These are phyloP conservation scores for Streblospio benedicti DNA, from an alignment of 1,140 invertebrate genomes.

Conservation along the genomic window DNA sequence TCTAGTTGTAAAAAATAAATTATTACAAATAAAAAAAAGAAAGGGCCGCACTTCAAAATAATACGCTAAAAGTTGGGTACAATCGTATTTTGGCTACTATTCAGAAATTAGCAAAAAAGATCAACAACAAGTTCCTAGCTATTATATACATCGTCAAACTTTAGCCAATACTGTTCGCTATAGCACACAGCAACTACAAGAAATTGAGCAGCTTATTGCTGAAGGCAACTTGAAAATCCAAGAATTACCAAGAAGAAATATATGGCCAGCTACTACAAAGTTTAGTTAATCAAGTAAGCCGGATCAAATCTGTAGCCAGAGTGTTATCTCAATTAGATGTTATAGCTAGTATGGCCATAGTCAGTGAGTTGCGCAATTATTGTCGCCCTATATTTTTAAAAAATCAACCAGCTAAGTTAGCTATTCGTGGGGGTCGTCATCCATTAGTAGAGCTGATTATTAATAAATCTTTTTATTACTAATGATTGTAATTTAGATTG, in stretches of 20 bases:
- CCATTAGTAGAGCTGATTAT: not conserved
- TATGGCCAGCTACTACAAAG: not conserved
- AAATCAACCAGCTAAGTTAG: not conserved
- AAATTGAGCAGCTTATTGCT: not conserved
- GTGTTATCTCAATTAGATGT: not conserved
- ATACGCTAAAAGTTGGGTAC: not conserved
- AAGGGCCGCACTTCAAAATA: not conserved
- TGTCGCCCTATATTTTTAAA: not conserved
- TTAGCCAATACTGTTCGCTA: not conserved
- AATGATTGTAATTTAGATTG: conserved; percentile 1
- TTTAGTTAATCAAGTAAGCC: not conserved
- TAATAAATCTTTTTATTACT: not conserved
- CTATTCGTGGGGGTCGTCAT: not conserved
- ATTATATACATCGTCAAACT: not conserved
- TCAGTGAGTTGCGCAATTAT: not conserved
- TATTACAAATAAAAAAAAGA: not conserved
- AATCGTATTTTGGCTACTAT: conserved; percentile 2
- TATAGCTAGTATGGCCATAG: not conserved
- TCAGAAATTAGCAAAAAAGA: not conserved
- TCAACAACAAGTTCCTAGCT: not conserved
- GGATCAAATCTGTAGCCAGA: not conserved
- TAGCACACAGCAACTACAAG: not conserved
- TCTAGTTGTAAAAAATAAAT: not conserved
- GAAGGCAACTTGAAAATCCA: not conserved
- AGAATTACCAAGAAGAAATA: not conserved